Evolutionary conservation across 2,888 invertebrate genomes (phyloP).

Genomic region (Blastobasis adustella): DNA sequence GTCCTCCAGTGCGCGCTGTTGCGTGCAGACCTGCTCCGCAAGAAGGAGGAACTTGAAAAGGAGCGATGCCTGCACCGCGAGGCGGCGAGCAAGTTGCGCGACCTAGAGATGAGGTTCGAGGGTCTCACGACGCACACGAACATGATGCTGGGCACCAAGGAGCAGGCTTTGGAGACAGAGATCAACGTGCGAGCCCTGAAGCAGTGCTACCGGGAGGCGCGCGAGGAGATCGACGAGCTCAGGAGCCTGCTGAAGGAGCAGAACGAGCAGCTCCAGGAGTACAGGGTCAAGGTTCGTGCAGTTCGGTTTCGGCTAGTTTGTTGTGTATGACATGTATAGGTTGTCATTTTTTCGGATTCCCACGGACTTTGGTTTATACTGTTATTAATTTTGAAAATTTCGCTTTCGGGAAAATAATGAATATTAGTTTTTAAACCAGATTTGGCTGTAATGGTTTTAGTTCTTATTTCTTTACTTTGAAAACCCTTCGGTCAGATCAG

Average conservation of each 20-base stretch:
- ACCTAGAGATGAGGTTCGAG: constrained; percentile 56
- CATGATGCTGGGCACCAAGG: constrained; percentile 70
- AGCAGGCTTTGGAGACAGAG: constrained; percentile 77
- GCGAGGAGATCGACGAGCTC: constrained; percentile 74
- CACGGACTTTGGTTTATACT: too few species aligned
- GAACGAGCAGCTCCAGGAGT: constrained; percentile 79
- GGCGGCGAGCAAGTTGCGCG: constrained; percentile 48
- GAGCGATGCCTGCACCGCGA: constrained; percentile 75
- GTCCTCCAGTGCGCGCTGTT: constrained; percentile 52
- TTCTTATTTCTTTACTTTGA: too few species aligned
- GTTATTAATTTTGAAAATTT: too few species aligned
- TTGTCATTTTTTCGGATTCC: too few species aligned
- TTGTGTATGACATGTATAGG: too few species aligned
- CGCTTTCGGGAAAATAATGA: too few species aligned
- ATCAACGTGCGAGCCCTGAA: constrained; percentile 54
- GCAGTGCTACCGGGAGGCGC: constrained; percentile 77
- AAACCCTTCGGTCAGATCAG: too few species aligned
- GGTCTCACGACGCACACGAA: constrained; percentile 53
- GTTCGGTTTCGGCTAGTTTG: neutral
- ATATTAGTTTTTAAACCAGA: too few species aligned
- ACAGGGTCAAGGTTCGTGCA: constrained; percentile 76
- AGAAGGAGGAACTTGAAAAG: constrained; percentile 74
- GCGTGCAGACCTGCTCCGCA: constrained; percentile 47
- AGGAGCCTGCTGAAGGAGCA: constrained; percentile 78
- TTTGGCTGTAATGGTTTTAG: too few species aligned